These are phyloP conservation scores for Gymnocheta viridis DNA, from an alignment of 2,888 invertebrate genomes.

Conservation along the genomic window DNA sequence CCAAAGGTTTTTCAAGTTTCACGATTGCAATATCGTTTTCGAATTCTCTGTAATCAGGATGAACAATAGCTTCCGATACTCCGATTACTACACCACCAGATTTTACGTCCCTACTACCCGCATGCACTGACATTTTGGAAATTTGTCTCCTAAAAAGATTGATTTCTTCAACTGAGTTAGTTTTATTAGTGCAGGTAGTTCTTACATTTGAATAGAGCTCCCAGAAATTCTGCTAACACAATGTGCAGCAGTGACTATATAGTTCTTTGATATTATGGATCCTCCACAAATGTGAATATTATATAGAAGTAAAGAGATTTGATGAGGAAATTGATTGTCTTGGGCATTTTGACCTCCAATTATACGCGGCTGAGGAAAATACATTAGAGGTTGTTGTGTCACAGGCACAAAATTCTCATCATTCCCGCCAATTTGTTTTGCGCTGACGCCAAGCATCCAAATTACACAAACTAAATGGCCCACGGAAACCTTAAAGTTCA, in stretches of 20 bases:
- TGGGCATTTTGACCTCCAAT: conserved; percentile 79
- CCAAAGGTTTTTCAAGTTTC: conserved; percentile 70
- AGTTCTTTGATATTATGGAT: conserved; percentile 75
- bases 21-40: conserved; percentile 77
- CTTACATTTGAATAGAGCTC: conserved; percentile 30
- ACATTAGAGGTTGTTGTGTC: neutral
- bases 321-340: conserved; percentile 80
- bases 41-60: conserved; percentile 72
- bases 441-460: conserved; percentile 9
- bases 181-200: too few relatives aligned
- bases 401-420: conserved; percentile 72
- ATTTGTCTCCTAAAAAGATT: conserved; percentile 72
- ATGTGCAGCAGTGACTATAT: conserved; percentile 79
- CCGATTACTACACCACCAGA: conserved; percentile 71
- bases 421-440: conserved; percentile 71
- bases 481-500: neutral
- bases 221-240: conserved; percentile 73
- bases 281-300: conserved; percentile 77
- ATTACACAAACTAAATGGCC: conserved; percentile 15
- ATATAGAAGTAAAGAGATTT: conserved; percentile 77
- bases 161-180: too few relatives aligned
- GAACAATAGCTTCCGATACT: conserved; percentile 72
- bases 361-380: conserved; percentile 69
- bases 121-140: conserved; percentile 73
- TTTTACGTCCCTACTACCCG: conserved; percentile 73